Evolutionary conservation across 2,113 vertebrate genomes (phyloP), one percentile per base, ranked within the genome.

Genomic region (Takifugu bimaculatus): DNA sequence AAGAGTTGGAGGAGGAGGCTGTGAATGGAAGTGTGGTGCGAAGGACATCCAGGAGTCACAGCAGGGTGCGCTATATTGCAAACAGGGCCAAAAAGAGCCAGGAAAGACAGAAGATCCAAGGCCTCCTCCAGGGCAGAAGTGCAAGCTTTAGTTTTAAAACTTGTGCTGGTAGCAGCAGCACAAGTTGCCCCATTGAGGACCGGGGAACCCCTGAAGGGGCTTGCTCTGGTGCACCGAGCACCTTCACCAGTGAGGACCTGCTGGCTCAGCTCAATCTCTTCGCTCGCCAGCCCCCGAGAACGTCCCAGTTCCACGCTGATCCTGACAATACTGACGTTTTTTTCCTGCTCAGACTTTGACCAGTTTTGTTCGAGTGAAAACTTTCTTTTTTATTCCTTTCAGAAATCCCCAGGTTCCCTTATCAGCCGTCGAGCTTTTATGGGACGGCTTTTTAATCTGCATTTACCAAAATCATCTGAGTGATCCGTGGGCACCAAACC

Each of bases 131-230:
- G 65, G 65, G 58, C 60, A 67, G 71, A 13, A 65, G 60, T 42
- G 65, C 60, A 11, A 82, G 75, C 67, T 72, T 80, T 15, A 76
- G 70, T 57, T 32, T 60, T 1, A 25, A 35, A 44, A 51, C 61
- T 61, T 64, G 50, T 60, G 48, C 63, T 26, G 52, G 62, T 25
- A 68, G 75, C 5, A 82, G 77, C 68, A 72, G 70, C 4, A 27
- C 14, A 0, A 60, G 75, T 9, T 89, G 51, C 51, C 93, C 93
- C 67, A 93, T 94, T 0, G 95, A 96, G 78, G 94, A 97, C 85
- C 82, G 96, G 13, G 96, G 96, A 0, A 93, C 91, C 61, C 96
- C 96, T 0, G 95, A 97, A 82, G 96, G 97, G 0, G 94, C 94
- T 9, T 98, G 95, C 79, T 93, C 90, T 0, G 82, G 92, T n/a